A percentile compares a stretch with the other conserved stretches of the same genome.
Evolutionary conservation across 2,113 vertebrate genomes (phyloP).

Genomic region (Grammomys surdaster): DNA sequence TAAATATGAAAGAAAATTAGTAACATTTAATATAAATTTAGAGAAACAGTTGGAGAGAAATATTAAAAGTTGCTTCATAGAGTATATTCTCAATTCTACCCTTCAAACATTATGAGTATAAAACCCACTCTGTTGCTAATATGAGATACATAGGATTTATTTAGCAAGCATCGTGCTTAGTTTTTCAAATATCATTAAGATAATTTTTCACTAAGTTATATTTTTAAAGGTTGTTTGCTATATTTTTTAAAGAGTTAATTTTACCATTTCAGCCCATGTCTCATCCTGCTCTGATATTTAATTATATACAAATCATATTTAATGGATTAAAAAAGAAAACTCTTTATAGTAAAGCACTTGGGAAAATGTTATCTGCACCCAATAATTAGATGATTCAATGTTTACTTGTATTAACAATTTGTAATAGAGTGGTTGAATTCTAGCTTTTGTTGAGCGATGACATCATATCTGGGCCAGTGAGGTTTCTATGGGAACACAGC

Average conservation of each 20-base stretch:
- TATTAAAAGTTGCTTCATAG: slow-evolving; percentile 14
- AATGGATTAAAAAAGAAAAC: slow-evolving; percentile 47
- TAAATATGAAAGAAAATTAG: slow-evolving; percentile 44
- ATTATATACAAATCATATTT: slow-evolving; percentile 73
- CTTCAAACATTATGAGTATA: slow-evolving; percentile 28
- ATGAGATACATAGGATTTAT: neutral
- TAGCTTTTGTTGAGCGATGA: slow-evolving; percentile 77
- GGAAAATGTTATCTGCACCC: slow-evolving; percentile 78
- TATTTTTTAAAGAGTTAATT: slow-evolving; percentile 69
- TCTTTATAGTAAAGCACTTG: slow-evolving; percentile 66
- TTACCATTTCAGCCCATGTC: slow-evolving; percentile 65
- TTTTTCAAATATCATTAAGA: slow-evolving; percentile 53
- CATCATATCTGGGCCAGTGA: slow-evolving; percentile 75
- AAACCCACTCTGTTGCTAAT: neutral
- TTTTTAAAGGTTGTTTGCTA: slow-evolving; percentile 75
- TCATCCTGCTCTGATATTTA: slow-evolving; percentile 55
- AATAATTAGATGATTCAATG: slow-evolving; percentile 86
- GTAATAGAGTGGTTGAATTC: slow-evolving; percentile 72
- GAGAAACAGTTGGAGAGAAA: slow-evolving; percentile 5
- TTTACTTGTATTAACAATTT: slow-evolving; percentile 81
- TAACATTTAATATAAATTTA: neutral
- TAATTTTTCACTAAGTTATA: slow-evolving; percentile 69
- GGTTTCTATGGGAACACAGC: slow-evolving; percentile 85
- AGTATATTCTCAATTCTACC: slow-evolving; percentile 18
- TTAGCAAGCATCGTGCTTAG: slow-evolving; percentile 50